phyloP scores from a whole-genome alignment of 2,888 invertebrate genomes.

The Notocelia uddmanniana region DNA sequence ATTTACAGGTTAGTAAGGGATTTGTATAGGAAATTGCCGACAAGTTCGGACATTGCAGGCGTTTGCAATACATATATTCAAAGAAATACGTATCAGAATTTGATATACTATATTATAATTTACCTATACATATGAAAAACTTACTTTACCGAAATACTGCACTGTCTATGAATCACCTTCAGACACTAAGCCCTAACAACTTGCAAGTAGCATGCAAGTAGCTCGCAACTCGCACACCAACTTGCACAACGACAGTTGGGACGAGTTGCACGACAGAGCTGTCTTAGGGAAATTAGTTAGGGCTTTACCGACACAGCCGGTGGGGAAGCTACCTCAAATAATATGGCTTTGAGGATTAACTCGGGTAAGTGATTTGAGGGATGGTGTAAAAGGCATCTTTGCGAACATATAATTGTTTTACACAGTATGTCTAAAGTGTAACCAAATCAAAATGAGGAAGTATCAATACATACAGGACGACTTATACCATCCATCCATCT shows the following conservation, averaged over 20 bases:
- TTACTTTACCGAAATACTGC: not conserved
- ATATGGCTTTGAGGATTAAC: not conserved
- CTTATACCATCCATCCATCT: too few species aligned
- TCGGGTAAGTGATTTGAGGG: conserved; percentile 6
- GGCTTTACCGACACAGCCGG: conserved; percentile 11
- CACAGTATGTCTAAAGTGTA: too few species aligned
- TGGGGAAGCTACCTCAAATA: conserved; percentile 6
- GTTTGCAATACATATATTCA: too few species aligned
- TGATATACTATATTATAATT: too few species aligned
- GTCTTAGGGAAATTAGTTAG: conserved; percentile 32
- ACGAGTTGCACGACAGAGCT: conserved; percentile 19
- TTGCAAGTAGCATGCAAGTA: conserved; percentile 18
- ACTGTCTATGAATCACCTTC: not conserved
- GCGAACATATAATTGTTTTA: not conserved
- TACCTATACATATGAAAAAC: not conserved
- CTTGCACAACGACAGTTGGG: conserved; percentile 14
- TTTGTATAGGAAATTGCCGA: too few species aligned
- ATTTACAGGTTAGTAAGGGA: too few species aligned
- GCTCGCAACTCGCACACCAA: conserved; percentile 16
- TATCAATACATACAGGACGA: too few species aligned
- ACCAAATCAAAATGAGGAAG: too few species aligned
- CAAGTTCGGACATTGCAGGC: too few species aligned
- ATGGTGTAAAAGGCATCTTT: not conserved
- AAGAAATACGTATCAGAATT: not conserved
- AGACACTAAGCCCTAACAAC: not conserved